A percentile compares a stretch with the other conserved stretches of the same genome.
Evolutionary conservation across 2,113 vertebrate species (phyloP).

Genomic region (Scopus umbretta): DNA sequence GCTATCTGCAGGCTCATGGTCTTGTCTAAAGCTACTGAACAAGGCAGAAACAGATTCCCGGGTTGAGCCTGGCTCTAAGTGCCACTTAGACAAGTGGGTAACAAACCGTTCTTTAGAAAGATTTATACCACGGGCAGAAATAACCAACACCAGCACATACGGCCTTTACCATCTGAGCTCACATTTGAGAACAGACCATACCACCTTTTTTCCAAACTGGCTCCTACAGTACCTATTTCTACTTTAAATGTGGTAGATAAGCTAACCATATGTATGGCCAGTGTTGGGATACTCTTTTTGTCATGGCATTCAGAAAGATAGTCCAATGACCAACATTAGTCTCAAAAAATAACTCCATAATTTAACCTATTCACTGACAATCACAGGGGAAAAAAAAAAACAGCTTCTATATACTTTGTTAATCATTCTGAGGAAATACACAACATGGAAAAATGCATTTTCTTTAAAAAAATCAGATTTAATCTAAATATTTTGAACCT

Average conservation of each 20-base stretch:
- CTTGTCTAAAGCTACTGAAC: not conserved
- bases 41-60: not conserved
- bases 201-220: not conserved
- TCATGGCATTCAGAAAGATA: not conserved
- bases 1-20: not conserved
- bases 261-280: not conserved
- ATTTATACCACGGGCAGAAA: not conserved
- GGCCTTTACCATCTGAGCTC: not conserved
- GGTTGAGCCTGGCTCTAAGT: not conserved
- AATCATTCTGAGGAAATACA: not conserved
- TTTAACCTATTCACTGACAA: not conserved
- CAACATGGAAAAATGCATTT: not conserved
- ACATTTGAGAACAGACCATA: not conserved
- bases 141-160: not conserved
- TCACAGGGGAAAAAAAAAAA: accelerated
- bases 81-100: not conserved
- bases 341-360: not conserved
- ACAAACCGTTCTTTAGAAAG: not conserved
- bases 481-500: not conserved
- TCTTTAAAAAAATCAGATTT: not conserved
- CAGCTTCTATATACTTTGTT: not conserved
- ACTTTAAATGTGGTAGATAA: slow-evolving; percentile 16
- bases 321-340: not conserved
- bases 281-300: not conserved
- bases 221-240: not conserved